Base-by-base conservation (phyloP, 2,888 invertebrate genomes). In the Allygus modestus region DNA sequence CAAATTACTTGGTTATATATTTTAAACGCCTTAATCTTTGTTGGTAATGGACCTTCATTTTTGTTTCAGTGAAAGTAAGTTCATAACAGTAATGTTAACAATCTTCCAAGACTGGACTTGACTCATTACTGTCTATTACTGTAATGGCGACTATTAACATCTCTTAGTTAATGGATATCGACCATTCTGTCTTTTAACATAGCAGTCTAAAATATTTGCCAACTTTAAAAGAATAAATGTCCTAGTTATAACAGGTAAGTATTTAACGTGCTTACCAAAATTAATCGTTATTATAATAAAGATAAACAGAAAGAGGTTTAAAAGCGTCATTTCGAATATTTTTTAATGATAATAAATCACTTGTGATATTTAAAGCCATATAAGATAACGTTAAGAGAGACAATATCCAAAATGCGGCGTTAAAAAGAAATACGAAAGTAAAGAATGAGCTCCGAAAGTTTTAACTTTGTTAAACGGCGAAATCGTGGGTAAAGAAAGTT, bases 391-490 rank as follows among this genome's bases (percentile, higher is more conserved):
- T n/a, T n/a, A n/a, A n/a, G n/a, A n/a, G n/a, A n/a, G n/a, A n/a
- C n/a, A n/a, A n/a, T 37, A 37, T 37, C 37, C 37, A 37, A 5
- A 28, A 65, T 31, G 1, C 28, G 23, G 54, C 23, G 23, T 65
- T 28, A 65, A 15, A 28, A 65, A 31, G 31, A 65, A 31, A 65
- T 65, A 65, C 28, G 31, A 28, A 28, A 12, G 65, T 28, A 31
- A 28, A 31, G 65, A 65, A 65, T 65, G 65, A 15, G 65, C 28
- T 65, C 31, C 20, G 58, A 65, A 65, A 65, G 65, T 65, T 65
- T 65, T 65, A 65, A 65, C 28, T 65, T 65, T 65, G 28, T 65
- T 65, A 65, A 65, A 65, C 65, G 65, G 65, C 65, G 31, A 65
- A 65, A 65, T 65, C 65, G 65, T 65, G 65, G 65, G 65, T 65